These are phyloP conservation scores for Mormoops blainvillei DNA, from an alignment of 2,113 vertebrate genomes.

Conservation along the genomic window DNA sequence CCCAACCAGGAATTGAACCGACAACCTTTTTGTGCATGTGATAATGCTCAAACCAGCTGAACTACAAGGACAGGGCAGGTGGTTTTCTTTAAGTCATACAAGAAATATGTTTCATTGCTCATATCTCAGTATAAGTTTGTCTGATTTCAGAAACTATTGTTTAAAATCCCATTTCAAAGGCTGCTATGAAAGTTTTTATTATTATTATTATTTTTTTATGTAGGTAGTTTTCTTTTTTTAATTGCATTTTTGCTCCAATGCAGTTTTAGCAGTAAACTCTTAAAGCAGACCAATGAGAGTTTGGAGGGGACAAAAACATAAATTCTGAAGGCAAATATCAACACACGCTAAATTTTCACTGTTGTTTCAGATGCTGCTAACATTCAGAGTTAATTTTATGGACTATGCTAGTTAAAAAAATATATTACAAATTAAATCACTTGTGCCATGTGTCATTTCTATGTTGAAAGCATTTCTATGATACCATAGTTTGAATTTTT, in stretches of 20 bases:
- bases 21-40: no score
- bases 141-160: neutral
- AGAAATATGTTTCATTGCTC: neutral
- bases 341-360: neutral
- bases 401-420: conserved; percentile 38
- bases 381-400: conserved; percentile 25
- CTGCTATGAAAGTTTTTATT: neutral
- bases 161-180: neutral
- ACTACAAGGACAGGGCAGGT: no score
- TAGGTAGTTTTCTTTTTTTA: no score
- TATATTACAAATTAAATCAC: conserved; percentile 53
- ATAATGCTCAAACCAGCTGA: no score
- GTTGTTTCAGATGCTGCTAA: neutral
- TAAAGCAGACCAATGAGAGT: neutral
- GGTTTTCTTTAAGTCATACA: neutral
- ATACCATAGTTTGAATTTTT: conserved; percentile 34
- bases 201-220: no score
- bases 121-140: neutral
- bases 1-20: no score
- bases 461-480: conserved; percentile 38
- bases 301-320: neutral
- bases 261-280: neutral
- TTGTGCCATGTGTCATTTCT: conserved; percentile 23
- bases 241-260: neutral
- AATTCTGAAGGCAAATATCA: neutral